phyloP scores from a whole-genome alignment of 2,888 invertebrate species.

The Acanthopleura granulata region DNA sequence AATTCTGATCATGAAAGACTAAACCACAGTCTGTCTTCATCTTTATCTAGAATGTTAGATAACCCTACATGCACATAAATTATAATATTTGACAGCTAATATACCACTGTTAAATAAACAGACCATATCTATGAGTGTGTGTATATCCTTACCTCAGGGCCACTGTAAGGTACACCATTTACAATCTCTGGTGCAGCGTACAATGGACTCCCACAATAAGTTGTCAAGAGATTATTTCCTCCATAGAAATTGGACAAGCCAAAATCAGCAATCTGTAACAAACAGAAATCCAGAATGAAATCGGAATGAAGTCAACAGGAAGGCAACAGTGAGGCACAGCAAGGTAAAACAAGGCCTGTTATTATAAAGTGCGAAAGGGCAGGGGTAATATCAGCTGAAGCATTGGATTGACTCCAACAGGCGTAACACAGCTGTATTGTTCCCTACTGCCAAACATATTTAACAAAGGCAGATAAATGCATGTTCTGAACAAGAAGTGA shows the following conservation, averaged over 20 bases:
- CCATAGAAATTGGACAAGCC: conserved; percentile 97
- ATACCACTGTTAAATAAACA: too few relatives aligned
- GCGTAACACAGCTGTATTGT: too few relatives aligned
- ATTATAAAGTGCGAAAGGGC: not conserved
- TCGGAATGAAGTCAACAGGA: too few relatives aligned
- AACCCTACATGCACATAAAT: too few relatives aligned
- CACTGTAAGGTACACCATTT: conserved; percentile 95
- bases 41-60: too few relatives aligned
- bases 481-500: not conserved
- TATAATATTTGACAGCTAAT: too few relatives aligned
- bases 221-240: conserved; percentile 85
- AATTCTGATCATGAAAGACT: too few relatives aligned
- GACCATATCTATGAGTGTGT: too few relatives aligned
- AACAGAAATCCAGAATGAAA: not conserved
- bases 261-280: conserved; percentile 94
- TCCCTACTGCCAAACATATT: not conserved
- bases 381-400: not conserved
- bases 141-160: conserved; percentile 85
- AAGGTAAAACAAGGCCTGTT: not conserved
- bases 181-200: conserved; percentile 99
- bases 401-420: too few relatives aligned
- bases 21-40: too few relatives aligned
- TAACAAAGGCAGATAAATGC: not conserved
- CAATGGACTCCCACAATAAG: conserved; percentile 96
- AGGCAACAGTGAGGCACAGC: too few relatives aligned